phyloP scores from a whole-genome alignment of 1,140 invertebrate genomes.

The Stenopsyche tienmushanensis region DNA sequence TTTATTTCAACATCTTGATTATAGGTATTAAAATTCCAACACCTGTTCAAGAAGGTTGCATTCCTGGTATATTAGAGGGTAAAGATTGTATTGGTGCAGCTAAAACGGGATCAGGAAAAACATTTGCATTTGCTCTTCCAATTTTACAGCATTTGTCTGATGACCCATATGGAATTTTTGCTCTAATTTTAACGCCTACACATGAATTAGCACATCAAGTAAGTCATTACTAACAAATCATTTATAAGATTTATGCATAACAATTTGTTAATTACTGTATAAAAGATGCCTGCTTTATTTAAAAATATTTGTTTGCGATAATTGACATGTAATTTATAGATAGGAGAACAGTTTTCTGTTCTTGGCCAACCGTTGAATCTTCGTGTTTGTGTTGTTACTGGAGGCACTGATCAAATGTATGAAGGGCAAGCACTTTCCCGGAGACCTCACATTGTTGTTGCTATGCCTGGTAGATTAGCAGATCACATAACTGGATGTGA shows the following conservation, averaged over 20 bases:
- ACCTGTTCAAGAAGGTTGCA: slow-evolving; percentile 81
- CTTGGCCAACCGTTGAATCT: slow-evolving; percentile 84
- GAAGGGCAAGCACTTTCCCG: slow-evolving; percentile 86
- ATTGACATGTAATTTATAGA: slow-evolving; percentile 60
- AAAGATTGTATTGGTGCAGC: slow-evolving; percentile 92
- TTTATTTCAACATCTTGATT: not conserved
- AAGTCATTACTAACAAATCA: slow-evolving; percentile 20
- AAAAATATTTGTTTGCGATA: slow-evolving; percentile 8
- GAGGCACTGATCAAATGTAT: slow-evolving; percentile 89
- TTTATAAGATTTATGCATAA: not conserved
- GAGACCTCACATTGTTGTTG: slow-evolving; percentile 90
- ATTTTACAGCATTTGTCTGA: slow-evolving; percentile 89
- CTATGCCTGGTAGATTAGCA: slow-evolving; percentile 86
- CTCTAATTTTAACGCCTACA: slow-evolving; percentile 93
- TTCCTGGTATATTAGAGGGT: slow-evolving; percentile 77
- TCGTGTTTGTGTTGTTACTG: slow-evolving; percentile 81
- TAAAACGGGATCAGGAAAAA: slow-evolving; percentile 98
- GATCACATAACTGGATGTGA: slow-evolving; percentile 86
- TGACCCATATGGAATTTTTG: slow-evolving; percentile 93
- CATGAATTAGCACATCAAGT: slow-evolving; percentile 88
- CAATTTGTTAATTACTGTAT: not conserved
- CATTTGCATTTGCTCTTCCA: slow-evolving; percentile 93
- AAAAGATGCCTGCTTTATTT: slow-evolving; percentile 19
- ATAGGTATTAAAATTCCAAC: slow-evolving; percentile 80
- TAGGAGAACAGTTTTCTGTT: slow-evolving; percentile 89